Percentiles rank a stretch among this genome's conserved stretches.
Evolutionary conservation across 2,113 vertebrate species (phyloP).

Genomic region (Nipponia nippon): DNA sequence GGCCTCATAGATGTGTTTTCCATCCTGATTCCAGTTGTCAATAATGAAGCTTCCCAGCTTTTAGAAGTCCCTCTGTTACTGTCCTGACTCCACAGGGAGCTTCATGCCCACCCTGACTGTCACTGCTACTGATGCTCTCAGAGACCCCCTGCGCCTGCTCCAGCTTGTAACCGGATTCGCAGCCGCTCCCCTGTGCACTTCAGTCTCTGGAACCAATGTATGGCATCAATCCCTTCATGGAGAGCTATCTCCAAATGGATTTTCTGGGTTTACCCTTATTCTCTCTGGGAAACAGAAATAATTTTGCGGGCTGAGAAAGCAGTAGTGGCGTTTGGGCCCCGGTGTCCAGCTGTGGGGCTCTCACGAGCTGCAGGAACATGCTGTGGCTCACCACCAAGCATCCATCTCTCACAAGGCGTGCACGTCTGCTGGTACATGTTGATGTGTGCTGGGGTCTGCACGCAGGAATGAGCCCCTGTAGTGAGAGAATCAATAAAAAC

Average conservation of each 20-base stretch:
- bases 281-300: neutral
- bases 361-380: too few relatives aligned
- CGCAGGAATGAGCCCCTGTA: neutral
- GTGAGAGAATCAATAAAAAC: neutral
- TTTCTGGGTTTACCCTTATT: neutral
- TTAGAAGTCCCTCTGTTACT: neutral
- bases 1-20: neutral
- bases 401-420: fast-evolving
- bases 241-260: neutral
- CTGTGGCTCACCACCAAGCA: fast-evolving
- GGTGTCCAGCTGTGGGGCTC: neutral
- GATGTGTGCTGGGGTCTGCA: neutral
- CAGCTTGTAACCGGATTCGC: fast-evolving
- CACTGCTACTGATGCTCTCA: too few relatives aligned
- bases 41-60: neutral
- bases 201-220: fast-evolving
- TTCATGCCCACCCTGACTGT: neutral
- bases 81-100: neutral
- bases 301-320: neutral
- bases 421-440: neutral
- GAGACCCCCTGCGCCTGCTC: fast-evolving
- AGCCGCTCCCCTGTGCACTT: neutral
- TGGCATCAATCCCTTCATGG: too few relatives aligned
- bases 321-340: neutral
- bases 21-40: neutral